Base-by-base conservation (phyloP, 1,140 invertebrate genomes). In the Laodelphax striatellus region DNA sequence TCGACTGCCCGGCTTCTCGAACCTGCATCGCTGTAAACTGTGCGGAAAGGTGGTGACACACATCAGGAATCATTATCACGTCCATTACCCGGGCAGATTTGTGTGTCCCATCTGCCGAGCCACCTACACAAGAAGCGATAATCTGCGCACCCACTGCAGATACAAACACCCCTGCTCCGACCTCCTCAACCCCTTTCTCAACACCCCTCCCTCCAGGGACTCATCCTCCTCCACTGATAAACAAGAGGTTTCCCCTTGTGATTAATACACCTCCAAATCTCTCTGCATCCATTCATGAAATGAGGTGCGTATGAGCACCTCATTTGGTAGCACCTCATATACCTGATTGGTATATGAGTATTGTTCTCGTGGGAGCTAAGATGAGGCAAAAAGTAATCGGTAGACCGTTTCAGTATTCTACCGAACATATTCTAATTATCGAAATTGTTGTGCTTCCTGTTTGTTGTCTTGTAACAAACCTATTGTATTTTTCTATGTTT, bases 11-110 rank as follows among this genome's bases (percentile, higher is more conserved):
- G 87, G 87, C 76, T 68, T 55, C 55, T 84, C 85, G 75, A 90
- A 90, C 80, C 84, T 88, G 79, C 87, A 89, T 81, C 86, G 86
- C 76, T 90, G 88, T 82, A 89, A 89, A 82, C 82, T 90, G 77
- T 90, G 87, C 80, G 88, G 88, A 77, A 90, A 90, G 82, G 85
- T 90, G 79, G 87, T 90, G 78, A 89, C 87, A 73, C 87, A 90
- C 82, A 89, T 90, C 79, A 83, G 88, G 74, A 90, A 90, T 80
- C 88, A 90, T 80, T 90, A 90, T 80, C 87, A 90, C 79, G 88
- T 90, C 76, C 88, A 90, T 78, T 90, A 89, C 79, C 88, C 88
- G 67, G 87, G 87, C 71, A 84, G 85, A 71, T 89, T 89, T 80
- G 86, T 89, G 80, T 90, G 88, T 76, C 87, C 87, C 72, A 81